phyloP scores from a whole-genome alignment of 2,888 invertebrate species.

The Augiades crinisus region DNA sequence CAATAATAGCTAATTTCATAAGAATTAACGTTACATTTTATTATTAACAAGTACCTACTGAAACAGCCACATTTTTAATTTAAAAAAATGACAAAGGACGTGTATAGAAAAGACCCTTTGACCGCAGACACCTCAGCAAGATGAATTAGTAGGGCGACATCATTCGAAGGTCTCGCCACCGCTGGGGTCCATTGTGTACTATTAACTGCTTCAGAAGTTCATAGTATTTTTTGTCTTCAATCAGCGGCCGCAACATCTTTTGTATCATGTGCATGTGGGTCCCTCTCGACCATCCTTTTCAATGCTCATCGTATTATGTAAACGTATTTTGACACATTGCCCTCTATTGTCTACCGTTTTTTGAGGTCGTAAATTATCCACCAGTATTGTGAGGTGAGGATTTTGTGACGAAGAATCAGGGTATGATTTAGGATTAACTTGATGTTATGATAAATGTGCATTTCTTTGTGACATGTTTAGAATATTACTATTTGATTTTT shows the following conservation, averaged over 20 bases:
- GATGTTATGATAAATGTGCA: constrained; percentile 66
- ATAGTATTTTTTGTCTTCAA: constrained; percentile 64
- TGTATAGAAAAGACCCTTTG: constrained; percentile 15
- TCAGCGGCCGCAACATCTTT: constrained; percentile 39
- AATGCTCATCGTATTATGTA: constrained; percentile 60
- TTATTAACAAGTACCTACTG: constrained; percentile 2
- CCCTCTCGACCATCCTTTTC: constrained; percentile 38
- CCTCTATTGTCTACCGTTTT: constrained; percentile 66
- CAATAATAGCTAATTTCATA: no score
- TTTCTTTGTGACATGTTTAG: constrained; percentile 11
- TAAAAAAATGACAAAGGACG: constrained; percentile 11
- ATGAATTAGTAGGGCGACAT: constrained; percentile 61
- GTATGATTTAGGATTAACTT: constrained; percentile 56
- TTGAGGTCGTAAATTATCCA: constrained; percentile 67
- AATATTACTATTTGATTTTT: constrained; percentile 17
- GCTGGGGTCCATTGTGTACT: constrained; percentile 58
- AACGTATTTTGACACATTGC: constrained; percentile 78
- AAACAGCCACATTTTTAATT: constrained; percentile 2
- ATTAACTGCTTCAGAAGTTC: constrained; percentile 80
- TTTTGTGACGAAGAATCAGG: constrained; percentile 64
- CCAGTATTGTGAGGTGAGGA: constrained; percentile 39
- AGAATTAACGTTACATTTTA: not conserved
- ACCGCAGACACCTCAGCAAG: constrained; percentile 53
- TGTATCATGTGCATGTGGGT: constrained; percentile 44
- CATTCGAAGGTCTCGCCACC: constrained; percentile 56